These are phyloP conservation scores for Percopsis transmontana DNA, from an alignment of 2,113 vertebrate genomes.

Conservation along the genomic window DNA sequence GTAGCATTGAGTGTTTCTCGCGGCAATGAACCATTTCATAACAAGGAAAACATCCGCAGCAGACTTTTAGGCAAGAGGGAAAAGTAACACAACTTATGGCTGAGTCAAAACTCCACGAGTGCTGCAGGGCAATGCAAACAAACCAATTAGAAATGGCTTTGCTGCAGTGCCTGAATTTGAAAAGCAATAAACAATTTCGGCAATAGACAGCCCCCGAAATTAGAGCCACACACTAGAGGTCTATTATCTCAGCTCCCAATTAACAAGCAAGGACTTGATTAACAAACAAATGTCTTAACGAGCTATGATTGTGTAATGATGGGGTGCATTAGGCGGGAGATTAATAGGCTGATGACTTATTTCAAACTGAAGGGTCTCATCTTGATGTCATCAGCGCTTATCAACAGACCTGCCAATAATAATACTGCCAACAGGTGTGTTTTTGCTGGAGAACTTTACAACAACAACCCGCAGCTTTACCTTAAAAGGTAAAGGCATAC, in stretches of 20 bases:
- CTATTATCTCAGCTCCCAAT: slow-evolving; percentile 70
- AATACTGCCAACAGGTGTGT: slow-evolving; percentile 18
- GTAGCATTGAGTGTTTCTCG: not conserved
- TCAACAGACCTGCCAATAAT: slow-evolving; percentile 18
- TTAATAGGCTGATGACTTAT: slow-evolving; percentile 55
- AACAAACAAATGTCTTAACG: slow-evolving; percentile 71
- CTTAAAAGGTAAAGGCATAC: too few relatives aligned
- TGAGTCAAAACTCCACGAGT: slow-evolving; percentile 46
- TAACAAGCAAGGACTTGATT: slow-evolving; percentile 71
- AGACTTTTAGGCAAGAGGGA: slow-evolving; percentile 26
- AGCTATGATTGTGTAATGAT: slow-evolving; percentile 69
- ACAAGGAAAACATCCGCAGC: slow-evolving; percentile 11
- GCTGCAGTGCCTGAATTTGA: slow-evolving; percentile 49
- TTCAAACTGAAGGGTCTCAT: slow-evolving; percentile 38
- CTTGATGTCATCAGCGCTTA: slow-evolving; percentile 20
- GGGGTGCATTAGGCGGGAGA: slow-evolving; percentile 60
- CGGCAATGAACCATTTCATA: not conserved
- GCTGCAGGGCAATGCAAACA: slow-evolving; percentile 53
- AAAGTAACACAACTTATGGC: slow-evolving; percentile 25
- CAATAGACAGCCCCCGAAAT: slow-evolving; percentile 68
- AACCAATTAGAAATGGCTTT: slow-evolving; percentile 53
- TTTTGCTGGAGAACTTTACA: not conserved
- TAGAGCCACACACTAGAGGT: slow-evolving; percentile 60
- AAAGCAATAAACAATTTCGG: slow-evolving; percentile 68
- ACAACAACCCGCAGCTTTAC: too few relatives aligned